Evolutionary conservation across 2,888 invertebrate genomes (phyloP), one percentile per base, ranked within the genome.

Genomic region (Leucoma salicis): DNA sequence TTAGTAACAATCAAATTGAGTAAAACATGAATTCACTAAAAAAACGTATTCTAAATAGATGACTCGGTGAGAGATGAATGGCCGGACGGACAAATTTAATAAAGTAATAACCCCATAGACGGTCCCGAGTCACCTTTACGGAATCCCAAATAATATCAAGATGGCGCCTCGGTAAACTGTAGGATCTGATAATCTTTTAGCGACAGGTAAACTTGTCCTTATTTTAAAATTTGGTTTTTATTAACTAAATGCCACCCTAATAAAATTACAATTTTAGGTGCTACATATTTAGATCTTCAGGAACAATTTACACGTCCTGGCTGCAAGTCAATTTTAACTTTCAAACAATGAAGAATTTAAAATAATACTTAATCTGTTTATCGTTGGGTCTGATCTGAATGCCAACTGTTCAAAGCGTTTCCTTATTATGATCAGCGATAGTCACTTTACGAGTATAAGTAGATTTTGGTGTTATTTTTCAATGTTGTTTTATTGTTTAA

Each of bases 131-230:
- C 48, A 58, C 50, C 46, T 58, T 48, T 49, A 46, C 53, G 58
- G 60, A 51, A 56, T 53, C 41, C 62, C 37, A 53, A 58, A 56
- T 53, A 50, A 61, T 56, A 61, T 58, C 53, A 61, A 70, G 66
- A 73, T 77, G 77, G 77, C 77, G 76, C 73, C 77, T 70, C 65
- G 48, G 55, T 62, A 49, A 61, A 60, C 58, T 63, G 72, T 66
- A 60, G 58, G 66, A 78, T 77, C 77, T 65, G 78, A 77, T 76
- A 75, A 70, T 49, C 46, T 48, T 57, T 52, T 60, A 49, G 47
- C 49, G 48, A 63, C 78, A 77, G 77, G 77, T 78, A 78, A 60
- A 61, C 46, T 54, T 65, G 67, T 67, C 68, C 66, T 57, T 46
- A n/a, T n/a, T n/a, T 21, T 16, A 16, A 3, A 6, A 4, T 3